Evolutionary conservation across 2,113 vertebrate genomes (phyloP).

Genomic region (Theropithecus gelada): DNA sequence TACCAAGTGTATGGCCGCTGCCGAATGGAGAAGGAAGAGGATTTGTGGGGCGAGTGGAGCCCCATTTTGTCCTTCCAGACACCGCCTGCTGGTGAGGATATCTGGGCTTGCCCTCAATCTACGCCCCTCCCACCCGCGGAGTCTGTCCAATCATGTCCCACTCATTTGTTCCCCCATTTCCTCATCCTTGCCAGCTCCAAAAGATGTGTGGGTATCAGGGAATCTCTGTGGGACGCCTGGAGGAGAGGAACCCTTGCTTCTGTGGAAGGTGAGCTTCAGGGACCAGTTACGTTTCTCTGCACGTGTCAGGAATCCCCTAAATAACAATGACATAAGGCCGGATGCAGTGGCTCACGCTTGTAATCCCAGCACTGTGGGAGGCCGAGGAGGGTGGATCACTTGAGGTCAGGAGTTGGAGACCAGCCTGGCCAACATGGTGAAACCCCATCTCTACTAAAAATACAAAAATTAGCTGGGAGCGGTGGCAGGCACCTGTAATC

Average conservation of each 20-base stretch:
- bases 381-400: too few species aligned
- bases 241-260: constrained; percentile 12
- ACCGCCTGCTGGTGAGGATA: constrained; percentile 80
- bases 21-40: neutral
- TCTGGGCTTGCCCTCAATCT: neutral
- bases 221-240: neutral
- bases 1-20: constrained; percentile 87
- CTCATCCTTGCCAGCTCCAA: neutral
- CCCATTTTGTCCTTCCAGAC: constrained; percentile 59
- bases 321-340: neutral
- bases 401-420: too few species aligned
- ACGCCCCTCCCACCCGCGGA: neutral
- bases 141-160: neutral
- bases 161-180: neutral
- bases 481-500: too few species aligned
- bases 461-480: too few species aligned
- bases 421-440: too few species aligned
- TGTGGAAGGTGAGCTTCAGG: constrained; percentile 76
- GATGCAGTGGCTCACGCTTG: too few species aligned
- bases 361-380: too few species aligned
- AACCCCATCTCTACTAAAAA: too few species aligned
- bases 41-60: constrained; percentile 85
- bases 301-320: neutral
- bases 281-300: neutral
- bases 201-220: constrained; percentile 70